Evolutionary conservation across 1,140 invertebrate species (phyloP).

Genomic region (Zaprionus africanus): DNA sequence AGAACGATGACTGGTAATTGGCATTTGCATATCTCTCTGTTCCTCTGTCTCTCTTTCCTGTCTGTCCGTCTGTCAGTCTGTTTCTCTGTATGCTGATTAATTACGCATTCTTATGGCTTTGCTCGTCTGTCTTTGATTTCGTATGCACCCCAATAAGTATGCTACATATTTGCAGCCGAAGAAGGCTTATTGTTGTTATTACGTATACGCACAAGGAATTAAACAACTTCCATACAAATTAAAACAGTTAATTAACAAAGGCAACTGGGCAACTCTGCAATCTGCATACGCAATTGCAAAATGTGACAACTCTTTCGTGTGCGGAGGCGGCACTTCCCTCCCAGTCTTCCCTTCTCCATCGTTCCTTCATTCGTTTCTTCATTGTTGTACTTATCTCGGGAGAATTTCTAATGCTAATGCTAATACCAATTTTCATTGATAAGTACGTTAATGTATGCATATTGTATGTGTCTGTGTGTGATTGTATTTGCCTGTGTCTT

Average conservation of each 20-base stretch:
- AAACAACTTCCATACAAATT: no score
- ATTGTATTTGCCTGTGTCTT: background rate
- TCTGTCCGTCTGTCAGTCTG: no score
- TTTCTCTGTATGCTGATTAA: background rate
- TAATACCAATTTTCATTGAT: slow-evolving; percentile 54
- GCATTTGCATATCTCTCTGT: background rate
- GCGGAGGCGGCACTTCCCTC: background rate
- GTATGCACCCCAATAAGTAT: background rate
- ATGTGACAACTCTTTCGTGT: background rate
- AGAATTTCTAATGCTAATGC: slow-evolving; percentile 42
- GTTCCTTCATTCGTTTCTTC: background rate
- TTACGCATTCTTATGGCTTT: slow-evolving; percentile 1
- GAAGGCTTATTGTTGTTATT: no score
- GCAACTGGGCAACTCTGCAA: background rate
- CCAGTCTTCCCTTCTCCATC: background rate
- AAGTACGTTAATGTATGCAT: slow-evolving; percentile 35
- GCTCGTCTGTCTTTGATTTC: background rate
- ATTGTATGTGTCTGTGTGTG: slow-evolving; percentile 16
- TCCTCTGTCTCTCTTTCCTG: no score
- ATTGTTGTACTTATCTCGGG: slow-evolving; percentile 16
- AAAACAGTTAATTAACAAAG: no score
- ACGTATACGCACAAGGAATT: no score
- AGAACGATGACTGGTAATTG: background rate
- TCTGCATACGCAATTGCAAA: background rate
- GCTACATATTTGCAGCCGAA: no score